phyloP scores from a whole-genome alignment of 1,140 invertebrate species.

The Orius laevigatus region DNA sequence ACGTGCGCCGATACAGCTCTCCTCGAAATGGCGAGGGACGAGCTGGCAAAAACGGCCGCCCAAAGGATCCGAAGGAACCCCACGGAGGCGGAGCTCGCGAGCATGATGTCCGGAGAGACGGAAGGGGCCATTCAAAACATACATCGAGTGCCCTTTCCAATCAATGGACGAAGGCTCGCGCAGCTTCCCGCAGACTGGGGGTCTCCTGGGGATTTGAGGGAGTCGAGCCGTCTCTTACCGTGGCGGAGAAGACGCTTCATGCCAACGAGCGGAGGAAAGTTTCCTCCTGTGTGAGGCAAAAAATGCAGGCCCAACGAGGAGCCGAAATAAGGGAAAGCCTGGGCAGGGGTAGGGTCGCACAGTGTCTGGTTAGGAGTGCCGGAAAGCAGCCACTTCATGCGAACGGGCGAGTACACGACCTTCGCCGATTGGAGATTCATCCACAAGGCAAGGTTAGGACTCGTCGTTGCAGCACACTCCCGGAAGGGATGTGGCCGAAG shows the following conservation, averaged over 20 bases:
- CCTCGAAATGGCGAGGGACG: background rate
- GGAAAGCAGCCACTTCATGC: constrained; percentile 13
- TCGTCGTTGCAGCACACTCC: constrained; percentile 8
- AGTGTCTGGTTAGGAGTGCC: constrained; percentile 1
- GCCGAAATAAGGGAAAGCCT: background rate
- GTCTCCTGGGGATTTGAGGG: background rate
- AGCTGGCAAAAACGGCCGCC: background rate
- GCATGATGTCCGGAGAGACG: background rate
- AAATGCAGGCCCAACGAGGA: background rate
- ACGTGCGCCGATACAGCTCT: background rate
- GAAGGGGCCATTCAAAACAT: background rate
- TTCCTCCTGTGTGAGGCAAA: background rate
- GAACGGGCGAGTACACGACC: constrained; percentile 12
- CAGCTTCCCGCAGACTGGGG: background rate
- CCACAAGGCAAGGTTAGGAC: constrained; percentile 19
- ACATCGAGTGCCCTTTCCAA: background rate
- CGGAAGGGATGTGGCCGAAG: background rate
- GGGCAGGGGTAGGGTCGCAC: constrained; percentile 12
- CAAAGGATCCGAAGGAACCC: background rate
- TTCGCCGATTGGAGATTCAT: constrained; percentile 23
- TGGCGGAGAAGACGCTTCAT: background rate
- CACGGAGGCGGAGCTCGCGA: background rate
- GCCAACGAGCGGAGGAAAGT: background rate
- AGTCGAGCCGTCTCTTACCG: background rate
- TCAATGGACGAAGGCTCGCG: background rate